Evolutionary conservation across 2,797 vertebrate species (phyloP), one percentile per base, ranked within the genome.

Genomic region (Trematomus bernacchii): DNA sequence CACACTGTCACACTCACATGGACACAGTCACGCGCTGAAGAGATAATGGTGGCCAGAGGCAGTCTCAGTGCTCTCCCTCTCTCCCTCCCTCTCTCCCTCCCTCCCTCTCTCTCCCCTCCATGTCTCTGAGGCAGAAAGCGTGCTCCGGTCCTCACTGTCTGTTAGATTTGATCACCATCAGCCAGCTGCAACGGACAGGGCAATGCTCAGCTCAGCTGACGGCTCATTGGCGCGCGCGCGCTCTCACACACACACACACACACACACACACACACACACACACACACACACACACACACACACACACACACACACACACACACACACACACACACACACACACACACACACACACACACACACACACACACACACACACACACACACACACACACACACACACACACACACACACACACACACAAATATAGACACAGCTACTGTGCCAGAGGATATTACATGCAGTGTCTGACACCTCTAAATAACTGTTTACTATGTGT

Each of bases 101-200:
- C 59, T 71, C 63, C 27, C 62, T 64, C 66, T 65, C 19, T 23
- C 21, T 2, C 63, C 30, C 37, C 78, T 67, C 67, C 37, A 11
- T 88, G 84, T 89, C 88, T 89, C 77, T 86, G 84, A 92, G 86
- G 89, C 89, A 90, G 82, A 81, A 83, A 89, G 89, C 72, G 71
- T 84, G 88, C 91, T 86, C 85, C 62, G 70, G 88, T 85, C 86
- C 85, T 89, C 89, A 86, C 91, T 91, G 89, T 91, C 93, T 93
- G 93, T 91, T 94, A 91, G 89, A 90, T 89, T 89, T 93, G 92
- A 94, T 94, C 93, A 94, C 83, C 89, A 83, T 93, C 92, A 94
- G 81, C 88, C 84, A 77, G 85, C 88, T 90, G 88, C 87, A 89
- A 87, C 71, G 90, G 92, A 92, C 89, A 92, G 87, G 78, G 76